Conservation (phyloP, 1,140 invertebrate genomes). For the Adelges cooleyi region DNA sequence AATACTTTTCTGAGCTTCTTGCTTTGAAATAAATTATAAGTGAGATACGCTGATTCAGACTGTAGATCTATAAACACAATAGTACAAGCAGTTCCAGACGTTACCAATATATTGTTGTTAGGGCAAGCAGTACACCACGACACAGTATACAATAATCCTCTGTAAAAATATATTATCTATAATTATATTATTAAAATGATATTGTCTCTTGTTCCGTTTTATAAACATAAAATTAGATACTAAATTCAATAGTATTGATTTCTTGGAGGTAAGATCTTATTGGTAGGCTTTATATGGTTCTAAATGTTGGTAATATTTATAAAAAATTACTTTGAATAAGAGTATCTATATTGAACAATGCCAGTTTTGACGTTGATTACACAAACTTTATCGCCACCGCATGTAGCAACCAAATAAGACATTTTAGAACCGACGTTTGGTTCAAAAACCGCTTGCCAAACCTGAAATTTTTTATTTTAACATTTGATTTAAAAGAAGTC, state of each 20-base stretch:
- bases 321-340: conserved; percentile 27
- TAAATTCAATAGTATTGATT: too few species aligned
- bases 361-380: conserved; percentile 42
- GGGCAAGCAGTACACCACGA: conserved; percentile 40
- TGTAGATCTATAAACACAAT: conserved; percentile 36
- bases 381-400: conserved; percentile 44
- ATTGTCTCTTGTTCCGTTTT: too few species aligned
- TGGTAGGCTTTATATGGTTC: too few species aligned
- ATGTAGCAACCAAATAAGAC: conserved; percentile 40
- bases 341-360: conserved; percentile 41
- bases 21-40: neutral
- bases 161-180: conserved; percentile 28
- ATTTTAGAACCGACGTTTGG: conserved; percentile 37
- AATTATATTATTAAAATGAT: too few species aligned
- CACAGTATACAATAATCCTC: conserved; percentile 40
- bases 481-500: neutral
- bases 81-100: conserved; percentile 37
- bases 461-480: conserved; percentile 33
- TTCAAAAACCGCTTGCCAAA: conserved; percentile 44
- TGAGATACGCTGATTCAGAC: conserved; percentile 14
- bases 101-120: conserved; percentile 40
- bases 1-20: neutral
- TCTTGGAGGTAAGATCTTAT: too few species aligned
- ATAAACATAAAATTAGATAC: too few species aligned
- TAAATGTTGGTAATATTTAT: conserved; percentile 32